Base-by-base conservation (phyloP, 2,113 vertebrate species). In the Phasianus colchicus region DNA sequence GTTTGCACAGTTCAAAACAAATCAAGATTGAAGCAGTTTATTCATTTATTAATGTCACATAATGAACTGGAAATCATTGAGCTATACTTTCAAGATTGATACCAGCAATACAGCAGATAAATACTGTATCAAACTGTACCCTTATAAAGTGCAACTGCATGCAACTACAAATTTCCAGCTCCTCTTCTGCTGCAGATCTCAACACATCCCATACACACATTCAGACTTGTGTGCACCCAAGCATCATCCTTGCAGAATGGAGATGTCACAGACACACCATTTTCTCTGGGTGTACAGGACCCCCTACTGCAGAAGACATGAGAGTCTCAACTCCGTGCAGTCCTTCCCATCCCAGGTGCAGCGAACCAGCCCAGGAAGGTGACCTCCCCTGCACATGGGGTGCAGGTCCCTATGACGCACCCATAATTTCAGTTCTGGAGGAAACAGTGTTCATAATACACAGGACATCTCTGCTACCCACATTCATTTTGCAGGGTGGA, bases 211-310 rank as follows among this genome's bases (percentile, higher is more conserved):
- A 20, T 38, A 18, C 13, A 21, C 0, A 3, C 19, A 57, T 13
- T 29, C 9, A 40, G 32, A 21, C 4, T 11, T 55, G 20, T 61
- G 16, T 16, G 12, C 7, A 4, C 21, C 6, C 18, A 34, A 36
- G 13, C 6, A 47, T 1, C 1, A 4, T 4, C 4, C 40, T 38
- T 9, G 38, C 61, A 58, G 8, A 27, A 42, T 43, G 36, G 30
- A 34, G 30, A 48, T 10, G 22, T 66, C 40, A 21, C n/a, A n/a
- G 8, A 6, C 0, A 1, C 2, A 14, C 15, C 30, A 42, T 22
- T n/a, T 54, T 1, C 0, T 13, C 11, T 8, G 22, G 47, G n/a
- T 0, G 0, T 32, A 18, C 13, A 38, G 63, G 29, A 47, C 5
- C 4, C 21, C 19, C 27, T 83, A n/a, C 61, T n/a, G 18, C 27